Evolutionary conservation across 2,797 vertebrate genomes (phyloP).

Genomic region (Rhinogobio ventralis): DNA sequence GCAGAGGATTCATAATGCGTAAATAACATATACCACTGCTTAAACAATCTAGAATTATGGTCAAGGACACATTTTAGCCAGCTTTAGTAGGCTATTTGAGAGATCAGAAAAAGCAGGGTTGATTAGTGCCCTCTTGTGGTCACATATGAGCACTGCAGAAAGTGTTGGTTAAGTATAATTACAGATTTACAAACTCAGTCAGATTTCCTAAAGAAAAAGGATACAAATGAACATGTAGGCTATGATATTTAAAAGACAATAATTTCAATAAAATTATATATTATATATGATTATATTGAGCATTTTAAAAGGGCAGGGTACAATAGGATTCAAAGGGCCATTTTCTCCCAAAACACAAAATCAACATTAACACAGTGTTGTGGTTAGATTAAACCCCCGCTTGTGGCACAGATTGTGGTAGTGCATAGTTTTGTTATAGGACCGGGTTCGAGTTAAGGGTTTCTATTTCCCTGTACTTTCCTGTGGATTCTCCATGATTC

Average conservation of each 20-base stretch:
- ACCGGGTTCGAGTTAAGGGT: neutral
- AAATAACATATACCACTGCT: neutral
- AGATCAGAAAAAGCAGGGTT: neutral
- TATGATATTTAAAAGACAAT: neutral
- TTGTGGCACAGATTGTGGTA: neutral
- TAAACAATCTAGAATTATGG: neutral
- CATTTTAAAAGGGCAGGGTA: neutral
- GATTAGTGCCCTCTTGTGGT: neutral
- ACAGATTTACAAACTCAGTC: neutral
- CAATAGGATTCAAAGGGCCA: neutral
- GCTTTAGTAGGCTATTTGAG: neutral
- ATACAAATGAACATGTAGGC: neutral
- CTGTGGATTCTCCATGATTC: neutral
- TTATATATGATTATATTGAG: neutral
- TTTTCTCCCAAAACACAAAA: neutral
- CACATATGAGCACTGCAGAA: neutral
- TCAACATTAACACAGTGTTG: neutral
- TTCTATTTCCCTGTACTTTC: neutral
- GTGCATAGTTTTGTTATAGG: neutral
- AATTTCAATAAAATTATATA: neutral
- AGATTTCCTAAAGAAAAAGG: neutral
- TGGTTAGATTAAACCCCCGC: neutral
- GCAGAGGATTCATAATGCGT: neutral
- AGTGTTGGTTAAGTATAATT: neutral
- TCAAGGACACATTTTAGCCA: neutral